Conservation (phyloP, 1,140 invertebrate species). For the Panagrolaimus sp. region DNA sequence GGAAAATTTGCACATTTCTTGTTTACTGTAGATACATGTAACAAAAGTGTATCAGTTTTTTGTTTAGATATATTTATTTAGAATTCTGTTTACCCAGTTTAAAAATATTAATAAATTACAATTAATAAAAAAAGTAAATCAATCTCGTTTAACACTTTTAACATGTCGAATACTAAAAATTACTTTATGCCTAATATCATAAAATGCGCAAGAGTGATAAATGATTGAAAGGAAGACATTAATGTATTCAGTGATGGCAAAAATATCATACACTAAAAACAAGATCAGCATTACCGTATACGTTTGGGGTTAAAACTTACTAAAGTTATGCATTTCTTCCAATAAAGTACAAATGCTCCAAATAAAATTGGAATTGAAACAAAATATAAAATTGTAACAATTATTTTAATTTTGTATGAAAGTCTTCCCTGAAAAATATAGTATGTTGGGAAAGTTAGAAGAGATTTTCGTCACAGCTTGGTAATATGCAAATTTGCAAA, state of each 20-base stretch:
- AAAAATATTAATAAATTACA: no score
- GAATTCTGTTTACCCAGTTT: no score
- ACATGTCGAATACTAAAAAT: slow-evolving; percentile 40
- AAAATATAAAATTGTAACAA: slow-evolving; percentile 42
- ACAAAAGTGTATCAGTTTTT: no score
- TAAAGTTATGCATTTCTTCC: slow-evolving; percentile 53
- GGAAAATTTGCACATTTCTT: no score
- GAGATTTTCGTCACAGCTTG: no score
- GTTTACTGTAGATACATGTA: no score
- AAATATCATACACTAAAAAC: slow-evolving; percentile 51
- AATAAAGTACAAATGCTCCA: slow-evolving; percentile 47
- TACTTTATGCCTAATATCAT: slow-evolving; percentile 50
- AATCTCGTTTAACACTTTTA: slow-evolving; percentile 9
- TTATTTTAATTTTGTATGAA: slow-evolving; percentile 48
- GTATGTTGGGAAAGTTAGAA: no score
- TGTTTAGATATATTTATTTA: no score
- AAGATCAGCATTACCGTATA: background rate
- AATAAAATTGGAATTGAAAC: slow-evolving; percentile 49
- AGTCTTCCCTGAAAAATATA: slow-evolving; percentile 42
- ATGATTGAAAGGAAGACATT: slow-evolving; percentile 49
- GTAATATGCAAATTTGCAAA: no score
- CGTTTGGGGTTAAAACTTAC: slow-evolving; percentile 25
- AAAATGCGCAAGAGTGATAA: slow-evolving; percentile 54
- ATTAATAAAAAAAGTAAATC: background rate
- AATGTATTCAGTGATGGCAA: slow-evolving; percentile 44